phyloP scores from a whole-genome alignment of 1,140 invertebrate genomes.

The Ptiloglossa arizonensis region DNA sequence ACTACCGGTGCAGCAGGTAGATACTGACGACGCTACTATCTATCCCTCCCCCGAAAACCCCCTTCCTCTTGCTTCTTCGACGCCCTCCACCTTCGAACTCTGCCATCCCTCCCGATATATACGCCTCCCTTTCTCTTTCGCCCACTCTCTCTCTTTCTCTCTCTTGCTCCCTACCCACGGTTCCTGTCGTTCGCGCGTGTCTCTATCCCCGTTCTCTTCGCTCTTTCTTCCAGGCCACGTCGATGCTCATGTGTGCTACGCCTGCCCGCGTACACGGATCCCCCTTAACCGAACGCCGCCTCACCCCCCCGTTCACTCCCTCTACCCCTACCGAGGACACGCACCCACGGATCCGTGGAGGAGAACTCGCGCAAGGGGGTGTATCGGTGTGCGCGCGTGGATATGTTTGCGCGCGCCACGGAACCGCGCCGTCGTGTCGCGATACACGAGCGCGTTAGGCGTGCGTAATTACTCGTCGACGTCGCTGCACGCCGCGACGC shows the following conservation, averaged over 20 bases:
- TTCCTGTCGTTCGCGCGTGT: too few species aligned
- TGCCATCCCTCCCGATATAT: slow-evolving; percentile 45
- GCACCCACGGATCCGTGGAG: too few species aligned
- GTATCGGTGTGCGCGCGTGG: too few species aligned
- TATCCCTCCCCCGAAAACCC: slow-evolving; percentile 30
- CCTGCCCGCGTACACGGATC: slow-evolving; percentile 8
- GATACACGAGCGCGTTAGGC: slow-evolving; percentile 59
- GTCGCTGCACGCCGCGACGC: slow-evolving; percentile 38
- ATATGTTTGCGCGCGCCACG: too few species aligned
- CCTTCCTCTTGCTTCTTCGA: slow-evolving; percentile 29
- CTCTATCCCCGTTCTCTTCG: not conserved
- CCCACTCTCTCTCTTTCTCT: slow-evolving; percentile 49
- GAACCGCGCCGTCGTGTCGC: slow-evolving; percentile 22
- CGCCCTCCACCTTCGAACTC: slow-evolving; percentile 55
- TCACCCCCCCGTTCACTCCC: too few species aligned
- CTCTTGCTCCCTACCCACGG: not conserved
- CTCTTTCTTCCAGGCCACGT: slow-evolving; percentile 21
- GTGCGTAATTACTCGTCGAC: slow-evolving; percentile 67
- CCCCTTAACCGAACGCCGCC: too few species aligned
- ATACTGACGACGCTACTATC: slow-evolving; percentile 61
- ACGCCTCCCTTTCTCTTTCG: slow-evolving; percentile 33
- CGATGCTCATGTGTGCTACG: slow-evolving; percentile 1
- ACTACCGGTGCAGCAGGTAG: slow-evolving; percentile 64
- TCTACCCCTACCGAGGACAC: too few species aligned
- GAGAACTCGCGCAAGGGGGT: too few species aligned